Evolutionary conservation across 2,888 invertebrate species (phyloP), one percentile per base, ranked within the genome.

Genomic region (Myopa testacea): DNA sequence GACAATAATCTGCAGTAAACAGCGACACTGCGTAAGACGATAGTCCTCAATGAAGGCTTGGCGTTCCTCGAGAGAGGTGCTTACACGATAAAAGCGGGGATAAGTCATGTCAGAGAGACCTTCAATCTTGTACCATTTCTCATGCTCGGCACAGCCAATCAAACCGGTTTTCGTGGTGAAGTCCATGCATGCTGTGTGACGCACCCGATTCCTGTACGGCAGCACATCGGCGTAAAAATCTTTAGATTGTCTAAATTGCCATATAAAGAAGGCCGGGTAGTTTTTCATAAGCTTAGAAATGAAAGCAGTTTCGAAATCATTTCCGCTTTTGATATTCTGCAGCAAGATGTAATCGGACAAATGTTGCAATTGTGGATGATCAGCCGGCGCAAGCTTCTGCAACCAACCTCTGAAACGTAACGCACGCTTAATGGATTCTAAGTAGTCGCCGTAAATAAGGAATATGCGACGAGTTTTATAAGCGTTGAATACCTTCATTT

Each of bases 21-120:
- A 93, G 72, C 94, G 92, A 81, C 95, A 95, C 4, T 95, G 94
- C 3, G 95, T 96, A 75, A 94, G 90, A 85, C 93, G 92, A 86
- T 93, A 97, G 87, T 97, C 96, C 14, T 86, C 81, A n/a, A 84
- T 84, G 58, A 89, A 89, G 3, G 82, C 83, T 10, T 80, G 68
- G 37, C 84, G 85, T 16, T 89, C 89, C 69, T 88, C 87, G 16
- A 80, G 82, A 50, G 82, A 84, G n/a, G 78, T 81, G 16, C 82
- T 82, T 26, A 89, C 75, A 0, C 85, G 83, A 82, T 86, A 88
- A 75, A 94, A 93, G 5, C 96, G 91, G 0, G 96, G 96, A 85
- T 92, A 93, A 76, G 92, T 91, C 58, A 94, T 92, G 82, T 86
- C 85, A 26, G 26, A 76, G 34, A 86, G 81, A 6, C 86, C 86